phyloP scores from a whole-genome alignment of 2,888 invertebrate species.

The Cetonia aurata region DNA sequence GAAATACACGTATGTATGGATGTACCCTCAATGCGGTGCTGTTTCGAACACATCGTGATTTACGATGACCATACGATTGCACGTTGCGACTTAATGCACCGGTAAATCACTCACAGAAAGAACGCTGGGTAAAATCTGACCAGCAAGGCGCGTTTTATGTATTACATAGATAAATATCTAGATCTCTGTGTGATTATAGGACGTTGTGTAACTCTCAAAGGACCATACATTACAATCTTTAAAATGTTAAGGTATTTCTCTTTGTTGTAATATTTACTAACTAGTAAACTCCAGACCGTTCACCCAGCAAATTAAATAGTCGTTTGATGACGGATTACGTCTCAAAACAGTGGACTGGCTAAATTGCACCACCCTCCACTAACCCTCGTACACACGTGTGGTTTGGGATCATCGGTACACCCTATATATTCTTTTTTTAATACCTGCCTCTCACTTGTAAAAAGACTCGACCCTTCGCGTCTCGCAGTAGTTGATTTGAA shows the following conservation, averaged over 20 bases:
- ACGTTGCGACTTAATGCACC: conserved; percentile 21
- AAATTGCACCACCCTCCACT: too few relatives aligned
- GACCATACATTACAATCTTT: neutral
- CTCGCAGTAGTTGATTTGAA: too few relatives aligned
- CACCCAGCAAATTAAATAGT: too few relatives aligned
- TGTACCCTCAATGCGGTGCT: neutral
- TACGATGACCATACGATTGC: neutral
- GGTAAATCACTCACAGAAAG: conserved; percentile 33
- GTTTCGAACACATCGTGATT: conserved; percentile 28
- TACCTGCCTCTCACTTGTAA: too few relatives aligned
- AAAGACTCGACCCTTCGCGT: too few relatives aligned
- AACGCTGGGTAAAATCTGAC: conserved; percentile 16
- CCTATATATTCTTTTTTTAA: too few relatives aligned
- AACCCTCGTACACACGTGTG: too few relatives aligned
- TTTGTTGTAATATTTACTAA: conserved; percentile 17
- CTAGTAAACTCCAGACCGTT: too few relatives aligned
- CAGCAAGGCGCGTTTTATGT: neutral
- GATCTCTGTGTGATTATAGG: conserved; percentile 1
- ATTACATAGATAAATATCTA: neutral
- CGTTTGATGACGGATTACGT: too few relatives aligned
- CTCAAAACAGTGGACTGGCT: too few relatives aligned
- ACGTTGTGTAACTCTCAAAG: conserved; percentile 4
- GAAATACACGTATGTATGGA: conserved; percentile 18
- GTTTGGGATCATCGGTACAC: too few relatives aligned
- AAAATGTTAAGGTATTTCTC: conserved; percentile 2